Evolutionary conservation across 2,797 vertebrate genomes (phyloP), one percentile per base, ranked within the genome.

Genomic region (Anguilla obscura): DNA sequence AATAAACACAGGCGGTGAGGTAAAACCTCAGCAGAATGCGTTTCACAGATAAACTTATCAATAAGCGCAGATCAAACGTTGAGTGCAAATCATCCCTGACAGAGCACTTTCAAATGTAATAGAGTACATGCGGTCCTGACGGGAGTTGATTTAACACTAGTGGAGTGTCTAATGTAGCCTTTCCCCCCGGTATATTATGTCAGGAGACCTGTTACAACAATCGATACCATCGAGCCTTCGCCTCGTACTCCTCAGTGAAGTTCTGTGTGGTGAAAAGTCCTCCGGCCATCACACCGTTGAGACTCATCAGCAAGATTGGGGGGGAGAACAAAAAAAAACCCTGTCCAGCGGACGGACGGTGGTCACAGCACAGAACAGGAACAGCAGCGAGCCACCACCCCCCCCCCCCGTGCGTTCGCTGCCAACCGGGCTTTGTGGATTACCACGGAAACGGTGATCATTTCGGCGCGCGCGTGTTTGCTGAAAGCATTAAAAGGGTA

Each of bases 401-500:
- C 36, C 36, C 36, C 36, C 33, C 1, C 1, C 33, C 36, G 36
- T 86, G n/a, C 82, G 76, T 86, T 83, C 79, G 82, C 74, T 33
- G 74, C 74, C 12, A 45, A 36, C 71, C 9, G 16, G 21, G 85
- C 88, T 88, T 69, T 86, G 79, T 36, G 66, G 86, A 89, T 87
- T 84, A 87, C 80, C 36, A 9, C n/a, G 50, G 14, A 8, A 27
- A 54, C 27, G 45, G 21, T 89, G 69, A 79, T 83, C 69, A 33
- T 86, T 50, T 21, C 79, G 2, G 36, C 36, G 3, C 71, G 85
- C 66, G 85, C 88, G 87, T 86, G 87, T 84, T 86, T 86, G 88
- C 86, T 3, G 80, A 91, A 27, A 83, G 52, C 60, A 85, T 60
- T 84, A 27, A 74, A 69, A 54, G 76, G 45, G 36, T 40, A 40